phyloP scores from a whole-genome alignment of 2,113 vertebrate genomes.

The Cygnus buccinator region DNA sequence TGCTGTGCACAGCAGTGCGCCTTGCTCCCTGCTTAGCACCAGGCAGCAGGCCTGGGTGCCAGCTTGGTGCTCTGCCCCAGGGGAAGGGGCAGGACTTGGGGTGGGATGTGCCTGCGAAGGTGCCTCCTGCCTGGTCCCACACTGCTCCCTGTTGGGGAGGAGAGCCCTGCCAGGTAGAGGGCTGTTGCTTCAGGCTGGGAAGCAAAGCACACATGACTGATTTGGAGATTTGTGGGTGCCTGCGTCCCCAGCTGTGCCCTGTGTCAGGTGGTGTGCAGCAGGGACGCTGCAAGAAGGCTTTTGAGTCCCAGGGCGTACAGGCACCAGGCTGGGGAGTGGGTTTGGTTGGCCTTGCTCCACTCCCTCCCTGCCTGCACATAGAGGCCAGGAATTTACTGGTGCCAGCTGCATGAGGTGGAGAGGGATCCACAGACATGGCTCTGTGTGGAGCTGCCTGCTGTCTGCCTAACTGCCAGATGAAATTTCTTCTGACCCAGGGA shows the following conservation, averaged over 20 bases:
- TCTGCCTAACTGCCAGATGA: not conserved
- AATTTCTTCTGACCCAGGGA: not conserved
- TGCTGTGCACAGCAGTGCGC: not conserved
- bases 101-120: not conserved
- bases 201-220: not conserved
- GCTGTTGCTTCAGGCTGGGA: not conserved
- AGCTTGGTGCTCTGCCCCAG: not conserved
- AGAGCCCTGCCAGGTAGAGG: not conserved
- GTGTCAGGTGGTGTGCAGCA: not conserved
- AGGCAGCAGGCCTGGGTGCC: too few relatives aligned
- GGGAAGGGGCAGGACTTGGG: not conserved
- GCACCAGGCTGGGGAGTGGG: not conserved
- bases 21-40: too few relatives aligned
- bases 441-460: not conserved
- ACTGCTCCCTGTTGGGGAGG: not conserved
- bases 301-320: not conserved
- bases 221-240: not conserved
- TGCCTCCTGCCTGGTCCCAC: not conserved
- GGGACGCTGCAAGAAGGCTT: not conserved
- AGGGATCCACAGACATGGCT: not conserved
- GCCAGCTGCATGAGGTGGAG: not conserved
- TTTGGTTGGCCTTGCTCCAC: not conserved
- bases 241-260: accelerated
- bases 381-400: not conserved
- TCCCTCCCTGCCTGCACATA: not conserved